phyloP scores from a whole-genome alignment of 1,140 invertebrate genomes.

The Chelonus insularis region DNA sequence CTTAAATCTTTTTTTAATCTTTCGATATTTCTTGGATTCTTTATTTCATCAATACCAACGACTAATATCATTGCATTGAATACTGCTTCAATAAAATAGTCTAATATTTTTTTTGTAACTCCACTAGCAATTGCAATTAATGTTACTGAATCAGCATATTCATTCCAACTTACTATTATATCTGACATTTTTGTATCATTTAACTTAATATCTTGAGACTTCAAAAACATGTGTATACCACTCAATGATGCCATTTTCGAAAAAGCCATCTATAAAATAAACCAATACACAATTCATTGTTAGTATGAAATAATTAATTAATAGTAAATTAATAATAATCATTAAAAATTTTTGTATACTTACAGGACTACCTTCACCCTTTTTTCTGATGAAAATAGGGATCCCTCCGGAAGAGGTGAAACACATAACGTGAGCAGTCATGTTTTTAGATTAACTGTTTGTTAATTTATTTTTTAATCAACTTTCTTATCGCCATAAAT shows the following conservation, averaged over 20 bases:
- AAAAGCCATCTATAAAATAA: constrained; percentile 70
- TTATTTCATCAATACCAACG: constrained; percentile 76
- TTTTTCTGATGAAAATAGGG: constrained; percentile 72
- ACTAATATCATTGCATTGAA: constrained; percentile 77
- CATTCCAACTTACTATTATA: constrained; percentile 75
- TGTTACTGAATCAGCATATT: constrained; percentile 69
- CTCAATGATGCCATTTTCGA: constrained; percentile 79
- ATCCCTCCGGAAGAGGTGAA: constrained; percentile 71
- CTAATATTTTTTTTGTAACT: constrained; percentile 65
- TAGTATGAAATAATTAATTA: too few species aligned
- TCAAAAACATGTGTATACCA: constrained; percentile 83
- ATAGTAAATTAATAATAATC: too few species aligned
- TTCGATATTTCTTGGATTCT: constrained; percentile 75
- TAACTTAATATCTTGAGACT: constrained; percentile 70
- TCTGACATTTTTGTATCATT: constrained; percentile 69
- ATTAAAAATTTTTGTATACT: too few species aligned
- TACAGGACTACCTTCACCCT: constrained; percentile 69
- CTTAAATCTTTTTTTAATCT: constrained; percentile 77
- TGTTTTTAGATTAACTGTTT: constrained; percentile 44
- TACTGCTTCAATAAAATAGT: constrained; percentile 69
- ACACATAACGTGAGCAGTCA: constrained; percentile 72
- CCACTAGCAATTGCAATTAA: constrained; percentile 70
- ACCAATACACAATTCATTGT: too few species aligned
- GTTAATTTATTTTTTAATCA: too few species aligned
- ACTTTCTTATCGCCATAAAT: too few species aligned